Percentiles rank a stretch among this genome's conserved stretches.
phyloP scores from a whole-genome alignment of 2,113 vertebrate genomes.

The Actenoides hombroni region DNA sequence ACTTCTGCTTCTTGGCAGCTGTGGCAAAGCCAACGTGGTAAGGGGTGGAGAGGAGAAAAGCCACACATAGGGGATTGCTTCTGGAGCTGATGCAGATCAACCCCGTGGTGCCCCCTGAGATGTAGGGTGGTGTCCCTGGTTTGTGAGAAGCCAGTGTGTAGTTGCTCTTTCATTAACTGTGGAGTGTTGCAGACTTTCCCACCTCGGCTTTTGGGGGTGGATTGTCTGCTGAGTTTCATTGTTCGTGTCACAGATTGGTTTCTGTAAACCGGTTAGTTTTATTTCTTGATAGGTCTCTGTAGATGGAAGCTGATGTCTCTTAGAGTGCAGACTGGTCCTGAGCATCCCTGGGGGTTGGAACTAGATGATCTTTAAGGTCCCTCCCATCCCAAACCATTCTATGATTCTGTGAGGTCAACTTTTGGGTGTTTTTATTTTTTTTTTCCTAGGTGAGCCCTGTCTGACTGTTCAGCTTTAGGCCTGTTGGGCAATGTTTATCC shows the following conservation, averaged over 20 bases:
- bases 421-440: neutral
- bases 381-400: too few relatives aligned
- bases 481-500: neutral
- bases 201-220: neutral
- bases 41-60: neutral
- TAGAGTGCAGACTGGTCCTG: neutral
- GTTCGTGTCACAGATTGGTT: accelerated
- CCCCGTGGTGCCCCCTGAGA: neutral
- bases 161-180: neutral
- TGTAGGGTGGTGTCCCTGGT: neutral
- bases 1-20: neutral
- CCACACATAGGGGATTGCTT: neutral
- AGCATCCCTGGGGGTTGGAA: neutral
- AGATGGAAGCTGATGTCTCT: neutral
- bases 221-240: neutral
- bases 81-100: neutral
- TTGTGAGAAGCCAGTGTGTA: neutral
- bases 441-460: neutral
- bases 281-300: neutral
- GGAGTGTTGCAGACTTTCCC: neutral
- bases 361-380: too few relatives aligned
- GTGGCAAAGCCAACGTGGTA: neutral
- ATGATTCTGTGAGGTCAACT: neutral
- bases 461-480: neutral
- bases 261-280: neutral